Conservation (phyloP, 2,113 vertebrate species). For the Hippopotamus amphibius region DNA sequence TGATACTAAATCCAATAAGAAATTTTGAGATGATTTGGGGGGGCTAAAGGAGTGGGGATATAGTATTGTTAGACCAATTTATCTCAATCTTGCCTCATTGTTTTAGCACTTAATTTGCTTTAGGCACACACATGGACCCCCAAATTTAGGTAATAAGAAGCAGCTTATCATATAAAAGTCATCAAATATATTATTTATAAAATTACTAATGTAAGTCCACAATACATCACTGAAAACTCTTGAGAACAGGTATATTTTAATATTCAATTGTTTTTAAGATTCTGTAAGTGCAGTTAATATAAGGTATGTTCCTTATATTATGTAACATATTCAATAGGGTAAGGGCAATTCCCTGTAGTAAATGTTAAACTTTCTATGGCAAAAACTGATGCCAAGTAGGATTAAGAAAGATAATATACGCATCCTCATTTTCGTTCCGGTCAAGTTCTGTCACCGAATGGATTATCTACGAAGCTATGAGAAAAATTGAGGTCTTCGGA, state of each 20-base stretch:
- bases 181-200: background rate
- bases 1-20: background rate
- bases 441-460: background rate
- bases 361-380: background rate
- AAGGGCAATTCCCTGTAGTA: background rate
- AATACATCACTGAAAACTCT: background rate
- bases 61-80: background rate
- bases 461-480: background rate
- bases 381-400: background rate
- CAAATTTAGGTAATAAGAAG: conserved; percentile 13
- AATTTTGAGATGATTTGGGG: background rate
- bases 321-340: background rate
- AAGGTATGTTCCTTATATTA: background rate
- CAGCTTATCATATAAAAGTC: background rate
- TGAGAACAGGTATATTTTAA: background rate
- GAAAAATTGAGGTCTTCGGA: background rate
- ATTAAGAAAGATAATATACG: conserved; percentile 11
- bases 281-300: background rate
- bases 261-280: background rate
- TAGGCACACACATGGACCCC: background rate
- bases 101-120: background rate
- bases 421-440: background rate
- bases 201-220: background rate
- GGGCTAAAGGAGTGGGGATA: background rate
- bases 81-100: background rate